Percentiles rank a stretch among this genome's conserved stretches.
Conservation (phyloP, 2,888 invertebrate genomes). For the Drosophila nigricruria region DNA sequence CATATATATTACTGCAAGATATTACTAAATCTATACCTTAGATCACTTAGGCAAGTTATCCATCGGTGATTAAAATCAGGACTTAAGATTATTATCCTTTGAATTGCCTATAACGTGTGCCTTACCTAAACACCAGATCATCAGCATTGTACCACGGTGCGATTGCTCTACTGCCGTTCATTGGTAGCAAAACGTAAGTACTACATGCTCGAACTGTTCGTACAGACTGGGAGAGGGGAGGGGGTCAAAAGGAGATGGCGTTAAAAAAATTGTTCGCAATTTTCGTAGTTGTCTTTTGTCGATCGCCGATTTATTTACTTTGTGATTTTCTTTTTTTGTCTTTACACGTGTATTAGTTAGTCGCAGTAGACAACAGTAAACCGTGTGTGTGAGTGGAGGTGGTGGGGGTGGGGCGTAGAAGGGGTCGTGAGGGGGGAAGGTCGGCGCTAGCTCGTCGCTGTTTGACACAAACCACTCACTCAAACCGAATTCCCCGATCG, state of each 20-base stretch:
- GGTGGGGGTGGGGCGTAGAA: background rate
- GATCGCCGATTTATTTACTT: conserved; percentile 52
- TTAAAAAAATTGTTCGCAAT: conserved; percentile 58
- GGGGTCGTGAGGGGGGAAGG: conserved; percentile 15
- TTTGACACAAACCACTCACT: conserved; percentile 56
- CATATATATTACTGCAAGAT: too few relatives aligned
- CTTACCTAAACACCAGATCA: background rate
- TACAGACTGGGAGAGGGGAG: background rate
- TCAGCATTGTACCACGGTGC: conserved; percentile 46
- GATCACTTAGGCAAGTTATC: too few relatives aligned
- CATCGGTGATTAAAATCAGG: background rate
- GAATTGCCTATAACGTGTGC: background rate
- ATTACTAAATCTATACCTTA: background rate
- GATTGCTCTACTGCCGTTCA: conserved; percentile 36
- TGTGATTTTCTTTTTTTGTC: conserved; percentile 31
- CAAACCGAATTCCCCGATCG: conserved; percentile 42
- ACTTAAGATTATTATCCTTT: background rate
- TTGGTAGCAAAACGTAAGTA: conserved; percentile 61
- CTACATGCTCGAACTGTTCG: conserved; percentile 22
- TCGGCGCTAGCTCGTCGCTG: conserved; percentile 35
- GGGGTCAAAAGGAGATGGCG: conserved; percentile 38
- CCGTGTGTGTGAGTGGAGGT: conserved; percentile 5
- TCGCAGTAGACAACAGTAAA: conserved; percentile 41
- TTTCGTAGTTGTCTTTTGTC: conserved; percentile 72
- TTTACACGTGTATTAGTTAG: conserved; percentile 51